Evolutionary conservation across 2,888 invertebrate species (phyloP).

Genomic region (Hirtodrosophila cameraria): DNA sequence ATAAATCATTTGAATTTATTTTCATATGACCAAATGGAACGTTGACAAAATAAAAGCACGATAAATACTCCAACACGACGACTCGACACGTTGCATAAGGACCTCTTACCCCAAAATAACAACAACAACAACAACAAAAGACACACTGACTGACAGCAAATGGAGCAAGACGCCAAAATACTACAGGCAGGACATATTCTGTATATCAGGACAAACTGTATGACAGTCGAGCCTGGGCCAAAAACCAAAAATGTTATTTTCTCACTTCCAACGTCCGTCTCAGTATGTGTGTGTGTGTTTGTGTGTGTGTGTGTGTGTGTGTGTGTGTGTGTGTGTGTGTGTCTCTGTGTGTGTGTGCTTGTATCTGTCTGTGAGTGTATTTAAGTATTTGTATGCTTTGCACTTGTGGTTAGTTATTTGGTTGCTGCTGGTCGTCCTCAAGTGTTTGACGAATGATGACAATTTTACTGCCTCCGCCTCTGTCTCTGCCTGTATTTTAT

Average conservation of each 20-base stretch:
- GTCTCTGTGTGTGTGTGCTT: constrained; percentile 28
- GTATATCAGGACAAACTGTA: neutral
- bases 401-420: constrained; percentile 73
- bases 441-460: constrained; percentile 54
- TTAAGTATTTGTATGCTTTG: constrained; percentile 32
- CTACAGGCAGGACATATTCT: constrained; percentile 29
- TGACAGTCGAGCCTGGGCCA: constrained; percentile 9
- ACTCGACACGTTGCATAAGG: constrained; percentile 59
- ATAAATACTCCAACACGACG: constrained; percentile 65
- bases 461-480: constrained; percentile 13
- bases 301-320: neutral
- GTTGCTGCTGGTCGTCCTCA: constrained; percentile 30
- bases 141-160: constrained; percentile 60
- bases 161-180: constrained; percentile 34
- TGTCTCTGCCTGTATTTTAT: constrained; percentile 5
- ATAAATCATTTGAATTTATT: constrained; percentile 83
- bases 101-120: constrained; percentile 17
- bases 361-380: neutral
- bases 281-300: constrained; percentile 29
- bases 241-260: constrained; percentile 64
- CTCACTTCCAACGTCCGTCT: too few species aligned
- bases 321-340: neutral
- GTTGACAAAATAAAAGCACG: constrained; percentile 78
- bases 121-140: constrained; percentile 10
- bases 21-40: constrained; percentile 66